Evolutionary conservation across 1,140 invertebrate genomes (phyloP), one percentile per base, ranked within the genome.

Genomic region (Bombus pascuorum): DNA sequence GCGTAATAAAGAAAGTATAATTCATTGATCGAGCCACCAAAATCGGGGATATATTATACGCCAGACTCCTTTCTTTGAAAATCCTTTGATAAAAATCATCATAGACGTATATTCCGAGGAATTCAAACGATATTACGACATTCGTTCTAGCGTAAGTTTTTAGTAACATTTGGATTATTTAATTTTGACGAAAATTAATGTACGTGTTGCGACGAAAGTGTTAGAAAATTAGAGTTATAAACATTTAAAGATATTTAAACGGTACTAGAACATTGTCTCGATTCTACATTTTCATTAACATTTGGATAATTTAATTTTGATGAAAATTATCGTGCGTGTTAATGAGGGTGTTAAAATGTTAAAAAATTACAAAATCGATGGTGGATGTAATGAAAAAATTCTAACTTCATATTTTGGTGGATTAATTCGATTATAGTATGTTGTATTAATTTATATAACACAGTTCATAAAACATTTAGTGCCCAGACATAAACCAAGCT

Each of bases 1-100:
- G 86, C 76, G 85, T 77, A 82, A 89, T 73, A 89, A 90, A 89
- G 88, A 89, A 90, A 90, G 89, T 90, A 90, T 89, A 83, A 81
- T 81, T 87, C 86, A 90, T 90, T 79, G 88, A 89, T 87, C 53
- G 71, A 85, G 75, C 62, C 65, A 74, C 42, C 32, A 85, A 87
- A 84, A 81, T 75, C 59, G 57, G 32, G 28, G 25, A 25, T 13
- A 39, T 28, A 12, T 77, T 44, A 28, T 18, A 47, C 25, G 75
- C 37, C 68, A n/a, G 78, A 57, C 77, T 74, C 78, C 59, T 81
- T 81, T 68, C 76, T 79, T 28, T 28, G 3, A 22, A n/a, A 47
- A 47, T 22, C 5, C 2, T 32, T 37, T 2, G 15, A 68, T 47
- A 53, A 42, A 39, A 18, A 59, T 44, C 42, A 34, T 32, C n/a